Conservation (phyloP, 2,113 vertebrate genomes). For the Eulemur macaco region DNA sequence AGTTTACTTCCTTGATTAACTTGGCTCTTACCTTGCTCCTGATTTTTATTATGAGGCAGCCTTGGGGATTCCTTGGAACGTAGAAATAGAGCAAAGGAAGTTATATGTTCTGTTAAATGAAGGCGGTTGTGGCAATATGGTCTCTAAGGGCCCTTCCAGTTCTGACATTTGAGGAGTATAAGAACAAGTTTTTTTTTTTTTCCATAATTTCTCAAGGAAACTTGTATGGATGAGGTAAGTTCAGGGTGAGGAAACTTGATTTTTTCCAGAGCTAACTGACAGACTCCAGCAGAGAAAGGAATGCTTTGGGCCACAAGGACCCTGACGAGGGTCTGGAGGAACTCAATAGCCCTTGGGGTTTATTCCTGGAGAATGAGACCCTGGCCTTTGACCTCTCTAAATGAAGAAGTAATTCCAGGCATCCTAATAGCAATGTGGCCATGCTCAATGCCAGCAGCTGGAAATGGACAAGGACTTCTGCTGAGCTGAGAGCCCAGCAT, state of each 20-base stretch:
- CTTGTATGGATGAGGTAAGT: constrained; percentile 54
- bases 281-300: constrained; percentile 62
- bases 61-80: constrained; percentile 55
- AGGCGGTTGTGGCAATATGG: background rate
- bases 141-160: constrained; percentile 46
- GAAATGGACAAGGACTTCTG: constrained; percentile 11
- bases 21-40: constrained; percentile 54
- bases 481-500: background rate
- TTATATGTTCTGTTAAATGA: constrained; percentile 59
- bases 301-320: constrained; percentile 31
- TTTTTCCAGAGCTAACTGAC: constrained; percentile 69
- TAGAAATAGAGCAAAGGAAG: constrained; percentile 62
- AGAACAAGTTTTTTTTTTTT: constrained; percentile 34
- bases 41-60: constrained; percentile 49
- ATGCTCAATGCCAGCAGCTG: constrained; percentile 21
- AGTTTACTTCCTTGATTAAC: constrained; percentile 66
- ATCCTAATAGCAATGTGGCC: constrained; percentile 14
- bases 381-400: constrained; percentile 58
- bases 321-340: constrained; percentile 60
- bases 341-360: constrained; percentile 41
- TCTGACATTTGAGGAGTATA: constrained; percentile 53
- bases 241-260: constrained; percentile 54
- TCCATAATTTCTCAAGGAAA: constrained; percentile 55
- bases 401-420: constrained; percentile 23
- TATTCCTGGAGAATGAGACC: constrained; percentile 42